Base-by-base conservation (phyloP, 2,888 invertebrate species). In the Dynastes grantii region DNA sequence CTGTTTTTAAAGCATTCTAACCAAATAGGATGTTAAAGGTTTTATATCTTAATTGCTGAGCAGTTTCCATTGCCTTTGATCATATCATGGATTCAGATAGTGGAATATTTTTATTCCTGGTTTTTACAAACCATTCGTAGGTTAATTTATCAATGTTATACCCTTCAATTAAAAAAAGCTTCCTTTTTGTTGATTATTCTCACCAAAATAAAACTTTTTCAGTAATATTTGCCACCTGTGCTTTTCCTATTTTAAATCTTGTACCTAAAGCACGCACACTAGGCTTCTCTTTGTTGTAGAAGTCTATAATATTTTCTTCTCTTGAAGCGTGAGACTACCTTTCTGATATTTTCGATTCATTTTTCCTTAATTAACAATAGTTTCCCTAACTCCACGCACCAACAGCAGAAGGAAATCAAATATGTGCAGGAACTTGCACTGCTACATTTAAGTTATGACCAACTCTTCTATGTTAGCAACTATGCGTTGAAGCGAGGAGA, bases 1-100 rank as follows among this genome's bases (percentile, higher is more conserved):
- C 0, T 16, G 16, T 16, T 16, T 16, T 16, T 16, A 16, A 16
- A 16, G 16, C 16, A 16, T 16, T 16, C 29, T 27, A 63, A 63
- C 63, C 29, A 63, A 27, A 63, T 63, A 27, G 6, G 11, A 29
- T 32, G 27, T 29, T 63, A 8, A 63, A 29, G 63, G 22, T 63
- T 63, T 63, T 63, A 29, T 63, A 29, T 63, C 27, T 11, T 63
- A 29, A 63, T 63, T 63, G 63, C 49, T 6, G 8, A 49, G 49
- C 3, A 49, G 5, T 5, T 49, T 49, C 49, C 49, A 49, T 49
- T 49, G 3, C 5, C 49, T 49, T 49, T 49, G 8, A 49, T 6
- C 6, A 13, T 49, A 49, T 6, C 5, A 6, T 11, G 49, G 49
- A 49, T 49, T 6, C 11, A 6, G 2, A 49, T n/a, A n/a, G n/a